phyloP scores from a whole-genome alignment of 2,113 vertebrate species.

The Cyphomyrus discorhynchus region DNA sequence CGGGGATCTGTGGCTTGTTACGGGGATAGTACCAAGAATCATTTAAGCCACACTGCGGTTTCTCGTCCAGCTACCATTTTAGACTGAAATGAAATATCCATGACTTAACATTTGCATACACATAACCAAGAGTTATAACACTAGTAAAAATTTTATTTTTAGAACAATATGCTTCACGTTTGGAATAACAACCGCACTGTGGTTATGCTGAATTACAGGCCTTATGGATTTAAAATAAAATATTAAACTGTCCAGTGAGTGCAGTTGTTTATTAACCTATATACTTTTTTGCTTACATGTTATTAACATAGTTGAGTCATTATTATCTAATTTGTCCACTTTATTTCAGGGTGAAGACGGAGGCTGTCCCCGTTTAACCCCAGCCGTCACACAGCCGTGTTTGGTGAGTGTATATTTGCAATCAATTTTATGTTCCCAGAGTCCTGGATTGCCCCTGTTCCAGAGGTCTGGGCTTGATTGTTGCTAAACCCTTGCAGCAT shows the following conservation, averaged over 20 bases:
- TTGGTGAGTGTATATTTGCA: conserved; percentile 13
- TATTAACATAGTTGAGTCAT: not conserved
- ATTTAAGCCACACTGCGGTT: not conserved
- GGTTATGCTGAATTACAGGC: not conserved
- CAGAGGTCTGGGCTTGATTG: not conserved
- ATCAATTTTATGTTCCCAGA: conserved; percentile 4
- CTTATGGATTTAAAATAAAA: not conserved
- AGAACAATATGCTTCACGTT: not conserved
- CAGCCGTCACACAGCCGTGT: not conserved
- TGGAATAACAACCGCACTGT: not conserved
- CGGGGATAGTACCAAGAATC: not conserved
- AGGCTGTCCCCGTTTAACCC: not conserved
- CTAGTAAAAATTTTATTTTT: not conserved
- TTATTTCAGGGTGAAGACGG: conserved; percentile 8
- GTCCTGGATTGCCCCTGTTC: not conserved
- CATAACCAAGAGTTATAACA: not conserved
- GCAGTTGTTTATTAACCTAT: not conserved
- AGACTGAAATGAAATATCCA: not conserved
- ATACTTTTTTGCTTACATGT: not conserved
- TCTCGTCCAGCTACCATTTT: not conserved
- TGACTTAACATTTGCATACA: conserved; percentile 8
- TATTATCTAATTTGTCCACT: not conserved
- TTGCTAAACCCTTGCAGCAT: not conserved
- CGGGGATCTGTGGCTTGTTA: not conserved
- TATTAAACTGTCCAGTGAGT: not conserved